phyloP scores from a whole-genome alignment of 2,888 invertebrate species.

The Branchipolynoe longqiensis region DNA sequence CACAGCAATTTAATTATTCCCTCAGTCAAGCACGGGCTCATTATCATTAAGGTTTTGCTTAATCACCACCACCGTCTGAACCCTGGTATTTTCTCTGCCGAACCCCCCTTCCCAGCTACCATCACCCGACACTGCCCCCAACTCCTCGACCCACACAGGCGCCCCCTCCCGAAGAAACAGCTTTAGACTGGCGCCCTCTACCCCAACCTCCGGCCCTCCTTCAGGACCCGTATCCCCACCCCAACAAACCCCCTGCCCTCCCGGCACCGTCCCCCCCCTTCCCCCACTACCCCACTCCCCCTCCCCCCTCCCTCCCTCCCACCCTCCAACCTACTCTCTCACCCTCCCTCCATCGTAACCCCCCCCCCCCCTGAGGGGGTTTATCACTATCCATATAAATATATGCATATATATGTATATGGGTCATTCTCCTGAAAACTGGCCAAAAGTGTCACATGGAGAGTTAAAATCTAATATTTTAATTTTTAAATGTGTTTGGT shows the following conservation, averaged over 20 bases:
- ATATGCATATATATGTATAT: too few species aligned
- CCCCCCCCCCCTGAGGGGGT: not conserved
- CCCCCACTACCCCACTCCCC: not conserved
- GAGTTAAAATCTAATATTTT: too few species aligned
- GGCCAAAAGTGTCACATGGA: too few species aligned
- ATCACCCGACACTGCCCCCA: too few species aligned
- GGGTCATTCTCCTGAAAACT: too few species aligned
- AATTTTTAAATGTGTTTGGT: too few species aligned
- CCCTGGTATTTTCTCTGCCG: conserved; percentile 34
- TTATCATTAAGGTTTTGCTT: conserved; percentile 39
- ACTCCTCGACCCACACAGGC: too few species aligned
- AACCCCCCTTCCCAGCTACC: not conserved
- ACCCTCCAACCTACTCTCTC: not conserved
- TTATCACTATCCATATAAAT: too few species aligned
- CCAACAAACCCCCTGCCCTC: not conserved
- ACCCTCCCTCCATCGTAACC: not conserved
- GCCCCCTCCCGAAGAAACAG: too few species aligned
- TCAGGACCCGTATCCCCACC: not conserved
- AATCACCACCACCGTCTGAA: conserved; percentile 29
- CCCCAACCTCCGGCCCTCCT: not conserved
- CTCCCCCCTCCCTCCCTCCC: not conserved
- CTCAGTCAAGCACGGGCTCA: not conserved
- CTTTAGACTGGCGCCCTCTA: not conserved
- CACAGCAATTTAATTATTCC: conserved; percentile 43
- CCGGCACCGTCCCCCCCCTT: not conserved